A percentile compares a stretch with the other conserved stretches of the same genome.
Conservation (phyloP, 2,113 vertebrate genomes). For the Neotoma lepida region DNA sequence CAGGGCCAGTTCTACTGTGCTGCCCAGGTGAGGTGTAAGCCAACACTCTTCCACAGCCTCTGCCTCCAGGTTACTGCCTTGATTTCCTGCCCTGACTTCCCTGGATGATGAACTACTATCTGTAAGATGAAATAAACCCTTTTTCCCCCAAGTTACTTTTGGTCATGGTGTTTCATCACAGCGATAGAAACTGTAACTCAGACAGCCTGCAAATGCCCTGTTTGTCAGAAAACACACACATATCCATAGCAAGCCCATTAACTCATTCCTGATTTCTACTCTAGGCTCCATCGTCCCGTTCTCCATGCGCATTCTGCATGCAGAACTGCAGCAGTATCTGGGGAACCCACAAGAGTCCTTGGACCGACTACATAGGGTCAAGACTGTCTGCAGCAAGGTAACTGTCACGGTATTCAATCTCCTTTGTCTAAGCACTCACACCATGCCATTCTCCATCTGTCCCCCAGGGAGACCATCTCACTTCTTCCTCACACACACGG, state of each 20-base stretch:
- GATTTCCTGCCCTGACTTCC: neutral
- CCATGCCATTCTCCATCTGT: rapidly evolving
- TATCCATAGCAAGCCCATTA: neutral
- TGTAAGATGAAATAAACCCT: neutral
- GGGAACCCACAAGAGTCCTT: slow-evolving; percentile 95
- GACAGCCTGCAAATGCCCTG: neutral
- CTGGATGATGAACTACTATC: neutral
- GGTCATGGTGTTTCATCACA: neutral
- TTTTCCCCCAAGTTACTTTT: neutral
- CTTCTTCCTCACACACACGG: neutral
- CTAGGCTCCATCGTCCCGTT: slow-evolving; percentile 98
- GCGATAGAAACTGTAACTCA: neutral
- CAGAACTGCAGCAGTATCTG: slow-evolving; percentile 96
- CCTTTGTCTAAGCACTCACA: rapidly evolving
- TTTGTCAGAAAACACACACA: rapidly evolving
- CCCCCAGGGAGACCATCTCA: rapidly evolving
- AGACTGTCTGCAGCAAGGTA: slow-evolving; percentile 93
- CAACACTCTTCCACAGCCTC: too few species aligned
- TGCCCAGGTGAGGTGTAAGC: neutral
- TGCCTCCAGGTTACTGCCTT: neutral
- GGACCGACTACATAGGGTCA: slow-evolving; percentile 95
- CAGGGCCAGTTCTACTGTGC: neutral
- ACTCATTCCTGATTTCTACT: neutral
- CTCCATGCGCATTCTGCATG: slow-evolving; percentile 96
- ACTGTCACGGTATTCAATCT: neutral